Base-by-base conservation (phyloP, 2,888 invertebrate genomes). In the Automeris io region DNA sequence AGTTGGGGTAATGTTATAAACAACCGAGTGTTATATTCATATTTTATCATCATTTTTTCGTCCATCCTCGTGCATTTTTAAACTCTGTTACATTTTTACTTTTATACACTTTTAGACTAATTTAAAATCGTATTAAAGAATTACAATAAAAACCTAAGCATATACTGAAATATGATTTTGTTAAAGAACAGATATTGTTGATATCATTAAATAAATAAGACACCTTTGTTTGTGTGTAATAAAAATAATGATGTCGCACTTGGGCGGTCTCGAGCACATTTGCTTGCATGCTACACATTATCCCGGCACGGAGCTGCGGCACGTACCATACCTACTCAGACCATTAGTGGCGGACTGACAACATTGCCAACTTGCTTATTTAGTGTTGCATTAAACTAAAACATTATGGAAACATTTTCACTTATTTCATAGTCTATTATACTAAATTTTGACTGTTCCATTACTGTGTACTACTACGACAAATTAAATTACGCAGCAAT, bases 281-380 rank as follows among this genome's bases (percentile, higher is more conserved):
- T 54, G 46, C 34, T 49, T 41, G 46, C 51, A 38, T 36, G 37
- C 36, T 33, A 44, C 39, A 47, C 51, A 53, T 54, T 54, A 57
- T 50, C 13, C 49, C 43, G 25, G 39, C 18, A 13, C 16, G 40
- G 37, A 42, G 45, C 44, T 40, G 42, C 49, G 46, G 52, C 67
- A 68, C 68, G 61, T 64, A 51, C 49, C 39, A n/a, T n/a, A 11
- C 37, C 35, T n/a, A n/a, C 44, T 34, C 29, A 34, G 47, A 38
- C 64, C 59, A 69, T 70, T 70, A 70, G 64, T 42, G 57, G 51
- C 50, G 48, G 55, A 53, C 58, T 54, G 51, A 42, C 39, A 37
- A 44, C 49, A 49, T 45, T 48, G 48, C 47, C 46, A 53, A 45
- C 51, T 43, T 41, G 47, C 54, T 59, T 54, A 55, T 61, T 58